Conservation (phyloP, 1,140 invertebrate genomes). For the Mercenaria mercenaria region DNA sequence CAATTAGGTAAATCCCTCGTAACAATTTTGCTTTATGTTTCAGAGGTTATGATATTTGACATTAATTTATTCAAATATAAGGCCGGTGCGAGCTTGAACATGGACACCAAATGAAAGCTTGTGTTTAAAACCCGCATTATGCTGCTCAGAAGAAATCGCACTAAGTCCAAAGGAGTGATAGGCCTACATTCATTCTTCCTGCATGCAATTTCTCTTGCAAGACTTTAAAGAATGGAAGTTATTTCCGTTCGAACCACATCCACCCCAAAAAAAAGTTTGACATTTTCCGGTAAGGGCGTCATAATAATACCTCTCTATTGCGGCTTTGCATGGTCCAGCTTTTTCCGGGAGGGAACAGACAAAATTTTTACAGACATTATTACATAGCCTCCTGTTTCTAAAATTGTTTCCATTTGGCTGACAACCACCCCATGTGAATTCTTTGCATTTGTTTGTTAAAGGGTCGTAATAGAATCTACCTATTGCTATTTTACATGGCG, state of each 20-base stretch:
- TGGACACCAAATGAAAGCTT: no score
- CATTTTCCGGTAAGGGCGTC: constrained; percentile 84
- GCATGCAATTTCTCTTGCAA: no score
- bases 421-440: constrained; percentile 29
- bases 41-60: no score
- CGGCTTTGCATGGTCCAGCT: constrained; percentile 88
- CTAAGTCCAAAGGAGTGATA: no score
- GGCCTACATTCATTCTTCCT: no score
- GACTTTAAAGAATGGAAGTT: constrained; percentile 78
- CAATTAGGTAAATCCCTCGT: no score
- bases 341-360: constrained; percentile 76
- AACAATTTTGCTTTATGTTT: no score
- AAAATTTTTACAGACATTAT: constrained; percentile 38
- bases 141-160: no score
- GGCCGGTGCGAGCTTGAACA: no score
- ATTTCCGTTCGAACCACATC: constrained; percentile 84
- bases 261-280: constrained; percentile 83
- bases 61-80: no score
- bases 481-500: constrained; percentile 53
- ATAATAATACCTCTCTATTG: constrained; percentile 89
- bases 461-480: constrained; percentile 83
- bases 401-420: constrained; percentile 39
- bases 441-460: constrained; percentile 79
- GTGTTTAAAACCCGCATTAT: no score
- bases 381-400: background rate